Evolutionary conservation across 2,888 invertebrate species (phyloP).

Genomic region (Rotaria macrura): DNA sequence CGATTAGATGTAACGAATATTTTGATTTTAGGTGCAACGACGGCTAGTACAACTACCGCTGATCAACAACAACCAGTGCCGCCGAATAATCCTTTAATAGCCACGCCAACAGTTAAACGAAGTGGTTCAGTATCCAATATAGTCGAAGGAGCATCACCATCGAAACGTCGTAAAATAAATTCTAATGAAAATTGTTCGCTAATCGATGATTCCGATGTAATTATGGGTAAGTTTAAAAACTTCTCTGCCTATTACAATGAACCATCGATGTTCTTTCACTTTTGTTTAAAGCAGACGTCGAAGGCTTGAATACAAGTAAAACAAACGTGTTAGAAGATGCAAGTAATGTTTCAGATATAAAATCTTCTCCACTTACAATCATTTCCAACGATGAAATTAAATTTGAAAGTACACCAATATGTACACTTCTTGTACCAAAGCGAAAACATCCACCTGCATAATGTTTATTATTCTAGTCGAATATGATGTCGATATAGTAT

Average conservation of each 20-base stretch:
- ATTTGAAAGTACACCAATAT: neutral
- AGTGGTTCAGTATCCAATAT: neutral
- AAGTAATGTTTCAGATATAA: neutral
- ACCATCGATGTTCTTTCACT: neutral
- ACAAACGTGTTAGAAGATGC: neutral
- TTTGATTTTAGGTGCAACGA: too few species aligned
- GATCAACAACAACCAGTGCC: neutral
- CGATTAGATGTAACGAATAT: too few species aligned
- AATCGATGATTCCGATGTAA: neutral
- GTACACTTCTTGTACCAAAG: neutral
- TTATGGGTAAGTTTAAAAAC: neutral
- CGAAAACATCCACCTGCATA: neutral
- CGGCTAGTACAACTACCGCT: too few species aligned
- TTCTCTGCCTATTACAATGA: too few species aligned
- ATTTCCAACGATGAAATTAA: neutral
- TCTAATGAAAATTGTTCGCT: neutral
- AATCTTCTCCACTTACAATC: neutral
- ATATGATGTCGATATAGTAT: neutral
- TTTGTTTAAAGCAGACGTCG: neutral
- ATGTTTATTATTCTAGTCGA: neutral
- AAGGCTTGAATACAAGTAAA: neutral
- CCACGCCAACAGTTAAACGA: neutral
- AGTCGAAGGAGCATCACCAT: neutral
- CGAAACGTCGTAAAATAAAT: constrained; percentile 6
- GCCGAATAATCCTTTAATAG: neutral